Evolutionary conservation across 2,888 invertebrate species (phyloP).

Genomic region (Ceraclea dissimilis): DNA sequence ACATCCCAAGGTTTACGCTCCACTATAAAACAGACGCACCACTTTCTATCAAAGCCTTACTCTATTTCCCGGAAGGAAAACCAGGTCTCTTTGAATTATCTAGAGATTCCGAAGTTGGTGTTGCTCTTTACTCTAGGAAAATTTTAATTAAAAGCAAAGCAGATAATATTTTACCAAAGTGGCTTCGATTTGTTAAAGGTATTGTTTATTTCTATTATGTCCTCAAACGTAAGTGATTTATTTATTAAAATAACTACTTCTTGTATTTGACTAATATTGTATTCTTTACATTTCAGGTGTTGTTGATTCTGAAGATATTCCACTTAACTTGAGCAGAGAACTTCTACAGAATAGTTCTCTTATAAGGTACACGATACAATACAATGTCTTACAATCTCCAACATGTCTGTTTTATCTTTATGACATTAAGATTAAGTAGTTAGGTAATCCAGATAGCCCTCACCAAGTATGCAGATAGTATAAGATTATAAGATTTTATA

Average conservation of each 20-base stretch:
- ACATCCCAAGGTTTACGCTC: constrained; percentile 79
- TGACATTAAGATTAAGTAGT: no score
- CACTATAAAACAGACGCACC: constrained; percentile 94
- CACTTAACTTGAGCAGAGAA: constrained; percentile 92
- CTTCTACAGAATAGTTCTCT: constrained; percentile 88
- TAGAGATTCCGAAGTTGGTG: constrained; percentile 74
- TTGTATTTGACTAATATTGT: no score
- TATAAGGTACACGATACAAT: constrained; percentile 58
- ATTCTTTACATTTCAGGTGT: constrained; percentile 53
- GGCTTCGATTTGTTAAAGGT: constrained; percentile 93
- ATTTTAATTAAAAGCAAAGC: constrained; percentile 88
- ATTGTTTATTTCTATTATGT: no score
- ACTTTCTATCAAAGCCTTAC: constrained; percentile 78
- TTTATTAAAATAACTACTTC: no score
- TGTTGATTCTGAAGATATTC: constrained; percentile 98
- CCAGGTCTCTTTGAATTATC: constrained; percentile 88
- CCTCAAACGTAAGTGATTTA: no score
- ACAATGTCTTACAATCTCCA: not conserved
- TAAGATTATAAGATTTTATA: no score
- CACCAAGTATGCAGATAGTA: no score
- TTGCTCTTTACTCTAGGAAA: constrained; percentile 86
- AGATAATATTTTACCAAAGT: constrained; percentile 86
- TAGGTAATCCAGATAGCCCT: no score
- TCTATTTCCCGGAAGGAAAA: constrained; percentile 92
- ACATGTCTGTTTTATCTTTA: no score